These are phyloP conservation scores for Drosophila tripunctata DNA, from an alignment of 2,888 invertebrate species.

Conservation along the genomic window DNA sequence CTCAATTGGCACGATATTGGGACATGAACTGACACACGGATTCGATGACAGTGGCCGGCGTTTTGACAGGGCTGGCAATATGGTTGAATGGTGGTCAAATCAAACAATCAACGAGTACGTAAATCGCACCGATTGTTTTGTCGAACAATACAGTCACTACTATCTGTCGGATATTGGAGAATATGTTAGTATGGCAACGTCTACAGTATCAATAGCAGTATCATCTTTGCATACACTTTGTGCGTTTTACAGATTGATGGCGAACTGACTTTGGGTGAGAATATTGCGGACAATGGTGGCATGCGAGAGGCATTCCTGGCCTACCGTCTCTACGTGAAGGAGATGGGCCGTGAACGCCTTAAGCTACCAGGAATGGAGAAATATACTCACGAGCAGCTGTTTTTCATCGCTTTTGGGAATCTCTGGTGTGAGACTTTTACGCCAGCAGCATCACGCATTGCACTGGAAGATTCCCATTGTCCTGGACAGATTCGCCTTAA, in stretches of 20 bases:
- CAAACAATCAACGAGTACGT: constrained; percentile 90
- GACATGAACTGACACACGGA: constrained; percentile 89
- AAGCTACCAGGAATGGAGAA: constrained; percentile 90
- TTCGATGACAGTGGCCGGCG: constrained; percentile 87
- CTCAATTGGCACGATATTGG: constrained; percentile 90
- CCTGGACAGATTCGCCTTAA: constrained; percentile 89
- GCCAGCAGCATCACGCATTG: constrained; percentile 86
- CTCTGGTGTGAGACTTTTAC: constrained; percentile 94
- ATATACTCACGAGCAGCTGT: constrained; percentile 89
- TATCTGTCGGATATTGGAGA: constrained; percentile 87
- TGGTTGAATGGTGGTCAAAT: constrained; percentile 96
- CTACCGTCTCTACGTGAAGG: constrained; percentile 86
- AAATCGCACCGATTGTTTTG: constrained; percentile 91
- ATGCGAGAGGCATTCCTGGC: constrained; percentile 90
- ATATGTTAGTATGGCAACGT: constrained; percentile 85
- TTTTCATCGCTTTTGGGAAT: constrained; percentile 93
- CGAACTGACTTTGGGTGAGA: constrained; percentile 90
- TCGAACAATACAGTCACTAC: constrained; percentile 91
- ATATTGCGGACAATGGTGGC: constrained; percentile 94
- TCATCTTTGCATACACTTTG: constrained; percentile 11
- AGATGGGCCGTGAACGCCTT: constrained; percentile 86
- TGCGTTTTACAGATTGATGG: constrained; percentile 88
- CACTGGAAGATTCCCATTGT: constrained; percentile 90
- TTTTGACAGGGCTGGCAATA: constrained; percentile 93
- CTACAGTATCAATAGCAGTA: not conserved